Percentiles rank a stretch among this genome's conserved stretches.
Evolutionary conservation across 2,113 vertebrate genomes (phyloP).

Genomic region (Potamarius usumacintae): DNA sequence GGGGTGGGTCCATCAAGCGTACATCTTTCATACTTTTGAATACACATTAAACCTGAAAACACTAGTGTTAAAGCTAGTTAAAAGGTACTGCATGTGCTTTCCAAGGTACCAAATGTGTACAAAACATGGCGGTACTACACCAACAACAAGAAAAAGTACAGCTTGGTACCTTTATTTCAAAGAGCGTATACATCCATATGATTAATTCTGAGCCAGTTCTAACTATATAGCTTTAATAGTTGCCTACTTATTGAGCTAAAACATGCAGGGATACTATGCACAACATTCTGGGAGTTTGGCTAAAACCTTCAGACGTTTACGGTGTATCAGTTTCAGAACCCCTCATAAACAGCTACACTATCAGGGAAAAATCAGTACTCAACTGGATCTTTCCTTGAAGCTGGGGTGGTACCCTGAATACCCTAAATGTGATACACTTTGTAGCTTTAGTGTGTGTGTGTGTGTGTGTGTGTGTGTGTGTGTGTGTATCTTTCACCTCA

Average conservation of each 20-base stretch:
- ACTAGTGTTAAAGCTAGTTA: not conserved
- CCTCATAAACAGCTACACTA: not conserved
- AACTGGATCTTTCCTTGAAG: not conserved
- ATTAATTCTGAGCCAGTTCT: not conserved
- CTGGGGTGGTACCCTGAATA: not conserved
- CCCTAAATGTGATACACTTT: not conserved
- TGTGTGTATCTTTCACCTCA: no score
- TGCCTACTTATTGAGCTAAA: not conserved
- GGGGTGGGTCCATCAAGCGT: not conserved
- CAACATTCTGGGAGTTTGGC: not conserved
- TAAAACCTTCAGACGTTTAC: not conserved
- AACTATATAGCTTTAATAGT: not conserved
- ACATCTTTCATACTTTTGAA: not conserved
- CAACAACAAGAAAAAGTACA: not conserved
- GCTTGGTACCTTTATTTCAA: not conserved
- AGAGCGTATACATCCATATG: not conserved
- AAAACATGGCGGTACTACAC: not conserved
- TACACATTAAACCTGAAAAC: not conserved
- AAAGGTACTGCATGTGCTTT: not conserved
- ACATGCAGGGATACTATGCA: not conserved
- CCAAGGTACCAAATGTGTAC: not conserved
- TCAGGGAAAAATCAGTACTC: not conserved
- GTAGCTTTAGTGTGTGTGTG: not conserved
- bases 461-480: no score
- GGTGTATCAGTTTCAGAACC: not conserved